These are phyloP conservation scores for Polyommatus iphigenia DNA, from an alignment of 2,888 invertebrate genomes.

Conservation along the genomic window DNA sequence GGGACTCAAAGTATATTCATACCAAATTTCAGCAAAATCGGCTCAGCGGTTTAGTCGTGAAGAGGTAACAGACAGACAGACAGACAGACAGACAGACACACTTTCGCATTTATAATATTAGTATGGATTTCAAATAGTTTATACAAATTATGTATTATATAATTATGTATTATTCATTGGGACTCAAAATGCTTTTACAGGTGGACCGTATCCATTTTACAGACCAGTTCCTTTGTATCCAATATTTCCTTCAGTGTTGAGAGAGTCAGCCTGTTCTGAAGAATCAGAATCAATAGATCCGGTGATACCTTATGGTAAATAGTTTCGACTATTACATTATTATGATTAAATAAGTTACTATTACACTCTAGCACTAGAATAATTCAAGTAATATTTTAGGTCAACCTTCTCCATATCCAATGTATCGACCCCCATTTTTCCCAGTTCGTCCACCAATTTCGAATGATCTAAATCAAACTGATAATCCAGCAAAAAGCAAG, in stretches of 20 bases:
- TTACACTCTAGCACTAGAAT: too few species aligned
- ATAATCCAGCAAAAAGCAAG: background rate
- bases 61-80: too few species aligned
- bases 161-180: too few species aligned
- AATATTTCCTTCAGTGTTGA: background rate
- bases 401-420: background rate
- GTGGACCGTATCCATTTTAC: background rate
- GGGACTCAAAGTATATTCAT: too few species aligned
- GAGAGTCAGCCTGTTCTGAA: background rate
- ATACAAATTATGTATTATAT: too few species aligned
- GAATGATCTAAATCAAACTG: background rate
- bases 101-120: too few species aligned
- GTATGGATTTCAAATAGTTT: too few species aligned
- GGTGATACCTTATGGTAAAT: background rate
- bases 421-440: background rate
- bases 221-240: background rate
- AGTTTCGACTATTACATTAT: background rate
- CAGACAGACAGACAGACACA: too few species aligned
- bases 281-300: background rate
- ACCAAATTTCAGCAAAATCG: too few species aligned
- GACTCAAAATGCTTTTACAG: background rate
- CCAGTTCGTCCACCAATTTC: background rate
- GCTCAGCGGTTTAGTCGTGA: too few species aligned
- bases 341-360: too few species aligned
- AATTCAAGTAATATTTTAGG: background rate